Evolutionary conservation across 2,888 invertebrate species (phyloP).

Genomic region (Metopia argyrocephala): DNA sequence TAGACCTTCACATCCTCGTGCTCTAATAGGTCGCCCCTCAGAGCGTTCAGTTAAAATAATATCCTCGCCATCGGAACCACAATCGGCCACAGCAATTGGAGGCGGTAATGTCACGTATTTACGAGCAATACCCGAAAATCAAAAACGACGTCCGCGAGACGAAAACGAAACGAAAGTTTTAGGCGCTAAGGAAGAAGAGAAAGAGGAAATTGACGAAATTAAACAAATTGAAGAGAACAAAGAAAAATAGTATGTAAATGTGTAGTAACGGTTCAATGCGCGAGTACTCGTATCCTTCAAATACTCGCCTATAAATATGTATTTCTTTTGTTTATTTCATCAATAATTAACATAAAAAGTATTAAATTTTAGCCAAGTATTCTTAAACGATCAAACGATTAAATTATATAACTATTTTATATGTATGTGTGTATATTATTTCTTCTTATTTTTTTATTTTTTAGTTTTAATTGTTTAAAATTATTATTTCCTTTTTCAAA

Average conservation of each 20-base stretch:
- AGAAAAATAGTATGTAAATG: constrained; percentile 35
- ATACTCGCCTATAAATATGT: too few relatives aligned
- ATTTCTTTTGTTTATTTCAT: constrained; percentile 40
- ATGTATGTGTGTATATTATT: constrained; percentile 17
- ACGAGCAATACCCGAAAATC: constrained; percentile 67
- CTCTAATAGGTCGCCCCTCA: constrained; percentile 68
- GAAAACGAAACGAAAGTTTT: constrained; percentile 74
- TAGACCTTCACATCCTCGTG: constrained; percentile 64
- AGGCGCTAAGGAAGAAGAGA: constrained; percentile 69
- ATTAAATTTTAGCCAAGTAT: constrained; percentile 60
- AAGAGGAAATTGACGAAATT: constrained; percentile 50
- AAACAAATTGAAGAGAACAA: constrained; percentile 29
- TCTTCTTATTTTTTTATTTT: constrained; percentile 34
- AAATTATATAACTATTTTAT: constrained; percentile 18
- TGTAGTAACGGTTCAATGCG: too few relatives aligned
- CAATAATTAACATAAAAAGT: constrained; percentile 50
- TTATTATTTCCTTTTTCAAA: not conserved
- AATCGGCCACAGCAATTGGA: constrained; percentile 70
- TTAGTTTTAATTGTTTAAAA: constrained; percentile 42
- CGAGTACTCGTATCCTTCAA: too few relatives aligned
- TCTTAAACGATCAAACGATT: constrained; percentile 57
- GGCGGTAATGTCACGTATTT: constrained; percentile 71
- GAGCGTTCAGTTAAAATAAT: constrained; percentile 73
- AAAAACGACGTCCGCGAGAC: constrained; percentile 73
- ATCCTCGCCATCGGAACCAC: constrained; percentile 68